Base-by-base conservation (phyloP, 2,113 vertebrate genomes). In the Tupaia chinensis region DNA sequence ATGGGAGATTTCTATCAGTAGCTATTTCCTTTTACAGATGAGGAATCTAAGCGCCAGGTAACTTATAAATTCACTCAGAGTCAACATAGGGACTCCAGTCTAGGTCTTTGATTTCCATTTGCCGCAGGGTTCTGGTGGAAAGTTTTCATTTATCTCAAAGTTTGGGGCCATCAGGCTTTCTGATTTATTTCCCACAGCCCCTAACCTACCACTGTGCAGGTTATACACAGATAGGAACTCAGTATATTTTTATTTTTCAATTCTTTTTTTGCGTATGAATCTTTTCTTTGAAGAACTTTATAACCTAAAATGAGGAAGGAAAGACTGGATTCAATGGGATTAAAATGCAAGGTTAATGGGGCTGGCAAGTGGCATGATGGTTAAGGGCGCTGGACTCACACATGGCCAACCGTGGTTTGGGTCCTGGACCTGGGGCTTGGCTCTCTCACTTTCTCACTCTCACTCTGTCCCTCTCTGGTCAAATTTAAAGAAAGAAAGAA, bases 251-350 rank as follows among this genome's bases (percentile, higher is more conserved):
- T 58, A 78, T 72, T 70, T 93, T 93, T 90, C 29, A 54, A 65
- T 68, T 93, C 72, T 79, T 54, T 91, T n/a, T 65, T 87, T 81
- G 29, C 44, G 11, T 72, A 16, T 60, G 17, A n/a, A 5, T 22
- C 44, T 89, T 91, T 96, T 65, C 69, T 76, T 93, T 89, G 44
- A 91, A 86, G 74, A 87, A 72, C 65, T 79, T 63, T n/a, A 73
- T 17, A 92, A 34, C 10, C 14, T 94, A 76, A 76, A 79, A 66
- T 94, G 58, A 82, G 65, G 44, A 79, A 77, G n/a, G 79, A 79
- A 85, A 78, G 53, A 53, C 32, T 74, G 19, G 34, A 69, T 29
- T 76, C 69, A 83, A 77, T 89, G 23, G 34, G 23, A 86, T 88
- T 69, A 63, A 97, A 96, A 90, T 56, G 19, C 0, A 54, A 60